Evolutionary conservation across 2,888 invertebrate species (phyloP).

Genomic region (Xestoiulus laeticollis): DNA sequence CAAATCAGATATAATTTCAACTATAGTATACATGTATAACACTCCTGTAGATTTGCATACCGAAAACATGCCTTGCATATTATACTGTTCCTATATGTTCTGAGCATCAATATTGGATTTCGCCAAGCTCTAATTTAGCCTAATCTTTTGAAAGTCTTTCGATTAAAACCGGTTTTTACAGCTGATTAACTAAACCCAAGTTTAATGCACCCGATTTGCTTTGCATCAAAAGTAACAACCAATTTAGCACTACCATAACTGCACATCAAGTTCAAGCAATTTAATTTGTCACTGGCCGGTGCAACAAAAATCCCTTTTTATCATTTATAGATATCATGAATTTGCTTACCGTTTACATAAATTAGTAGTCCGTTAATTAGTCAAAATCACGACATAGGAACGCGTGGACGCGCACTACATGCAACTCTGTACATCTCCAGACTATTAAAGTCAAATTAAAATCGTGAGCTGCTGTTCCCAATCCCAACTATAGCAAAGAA

Average conservation of each 20-base stretch:
- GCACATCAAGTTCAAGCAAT: neutral
- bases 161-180: too few relatives aligned
- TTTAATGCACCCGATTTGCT: too few relatives aligned
- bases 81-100: too few relatives aligned
- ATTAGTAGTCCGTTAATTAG: slow-evolving; percentile 8
- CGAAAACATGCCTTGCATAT: too few relatives aligned
- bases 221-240: neutral
- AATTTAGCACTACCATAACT: neutral
- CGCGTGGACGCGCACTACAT: neutral
- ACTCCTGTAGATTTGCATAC: too few relatives aligned
- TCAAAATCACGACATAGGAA: neutral
- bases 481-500: neutral
- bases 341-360: neutral
- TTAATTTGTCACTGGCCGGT: too few relatives aligned
- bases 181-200: too few relatives aligned
- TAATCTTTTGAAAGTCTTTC: too few relatives aligned
- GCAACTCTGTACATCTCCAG: slow-evolving; percentile 22
- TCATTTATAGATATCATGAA: neutral
- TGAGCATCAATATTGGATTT: too few relatives aligned
- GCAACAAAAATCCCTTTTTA: neutral
- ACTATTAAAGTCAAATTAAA: slow-evolving; percentile 40
- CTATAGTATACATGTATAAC: too few relatives aligned
- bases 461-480: neutral
- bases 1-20: too few relatives aligned
- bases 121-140: too few relatives aligned